Conservation (phyloP, 2,113 vertebrate genomes). For the Pomatorhinus ruficollis region DNA sequence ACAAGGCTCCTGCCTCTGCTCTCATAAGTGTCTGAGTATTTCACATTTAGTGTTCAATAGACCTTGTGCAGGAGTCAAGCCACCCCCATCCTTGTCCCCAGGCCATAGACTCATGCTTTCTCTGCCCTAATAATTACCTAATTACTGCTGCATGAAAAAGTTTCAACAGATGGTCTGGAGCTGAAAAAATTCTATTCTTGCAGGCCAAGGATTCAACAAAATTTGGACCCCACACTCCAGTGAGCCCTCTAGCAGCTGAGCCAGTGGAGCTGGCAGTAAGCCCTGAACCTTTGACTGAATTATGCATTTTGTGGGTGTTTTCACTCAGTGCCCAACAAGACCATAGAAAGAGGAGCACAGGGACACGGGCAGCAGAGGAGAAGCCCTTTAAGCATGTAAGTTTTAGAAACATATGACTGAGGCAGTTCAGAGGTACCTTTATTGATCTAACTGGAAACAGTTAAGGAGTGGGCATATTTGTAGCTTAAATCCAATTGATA, state of each 20-base stretch:
- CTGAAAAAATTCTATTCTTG: constrained; percentile 44
- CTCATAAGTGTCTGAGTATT: neutral
- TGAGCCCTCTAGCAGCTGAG: constrained; percentile 32
- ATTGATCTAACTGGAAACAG: neutral
- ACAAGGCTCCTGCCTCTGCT: neutral
- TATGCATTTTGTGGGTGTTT: neutral
- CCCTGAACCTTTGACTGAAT: neutral
- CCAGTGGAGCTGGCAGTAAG: neutral
- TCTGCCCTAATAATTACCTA: constrained; percentile 60
- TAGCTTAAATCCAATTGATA: neutral
- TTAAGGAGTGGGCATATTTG: neutral
- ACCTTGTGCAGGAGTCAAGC: neutral
- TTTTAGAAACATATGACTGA: neutral
- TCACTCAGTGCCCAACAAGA: neutral
- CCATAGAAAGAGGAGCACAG: neutral
- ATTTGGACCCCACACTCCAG: constrained; percentile 12
- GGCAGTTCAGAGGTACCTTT: neutral
- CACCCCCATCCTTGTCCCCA: neutral
- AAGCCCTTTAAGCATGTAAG: neutral
- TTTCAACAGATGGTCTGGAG: constrained; percentile 65
- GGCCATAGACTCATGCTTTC: neutral
- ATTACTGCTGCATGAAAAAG: constrained; percentile 48
- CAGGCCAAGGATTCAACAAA: constrained; percentile 23
- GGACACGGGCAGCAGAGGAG: neutral
- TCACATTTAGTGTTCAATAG: neutral